Base-by-base conservation (phyloP, 2,888 invertebrate genomes). In the Dicranocentrus wangi region DNA sequence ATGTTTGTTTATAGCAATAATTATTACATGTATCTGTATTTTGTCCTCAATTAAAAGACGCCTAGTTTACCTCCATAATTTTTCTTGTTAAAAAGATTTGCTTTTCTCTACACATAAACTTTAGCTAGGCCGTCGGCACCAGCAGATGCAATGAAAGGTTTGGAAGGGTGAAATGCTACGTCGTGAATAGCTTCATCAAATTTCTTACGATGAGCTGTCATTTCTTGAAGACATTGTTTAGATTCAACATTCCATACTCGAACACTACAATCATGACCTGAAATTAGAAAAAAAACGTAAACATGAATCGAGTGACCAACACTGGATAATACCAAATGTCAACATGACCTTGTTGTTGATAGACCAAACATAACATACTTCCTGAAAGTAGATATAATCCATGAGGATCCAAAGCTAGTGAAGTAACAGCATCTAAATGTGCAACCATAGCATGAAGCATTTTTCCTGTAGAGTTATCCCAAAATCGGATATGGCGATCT, bases 141-240 rank as follows among this genome's bases (percentile, higher is more conserved):
- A 86, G 98, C 98, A 90, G 97, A 98, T 86, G 99, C 99, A 89
- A 99, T 98, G 90, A 96, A 97, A 86, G 98, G 98, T 91, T 97
- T 94, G 87, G 97, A 94, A 87, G 99, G 98, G 91, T 99, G 99
- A 93, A 99, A 99, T 88, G 99, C 98, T 87, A 99, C 99, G 90
- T 98, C 97, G 89, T 93, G 91, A 73, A 99, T 99, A 89, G 98
- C 96, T 91, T 99, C 98, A 90, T 99, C 99, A 91, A 98, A 98
- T 91, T 99, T 99, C 91, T 99, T 99, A 88, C 99, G 94, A 91
- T 99, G 99, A 87, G 98, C 98, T 72, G 99, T 99, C 89, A 99
- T 99, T 91, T 99, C 99, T 90, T 99, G 99, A 87, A 99, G 96
- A 91, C 99, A 99, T 82, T 97, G 97, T 91, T 98, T 97, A 90